Conservation (phyloP, 2,888 invertebrate species). For the Lobophora halterata region DNA sequence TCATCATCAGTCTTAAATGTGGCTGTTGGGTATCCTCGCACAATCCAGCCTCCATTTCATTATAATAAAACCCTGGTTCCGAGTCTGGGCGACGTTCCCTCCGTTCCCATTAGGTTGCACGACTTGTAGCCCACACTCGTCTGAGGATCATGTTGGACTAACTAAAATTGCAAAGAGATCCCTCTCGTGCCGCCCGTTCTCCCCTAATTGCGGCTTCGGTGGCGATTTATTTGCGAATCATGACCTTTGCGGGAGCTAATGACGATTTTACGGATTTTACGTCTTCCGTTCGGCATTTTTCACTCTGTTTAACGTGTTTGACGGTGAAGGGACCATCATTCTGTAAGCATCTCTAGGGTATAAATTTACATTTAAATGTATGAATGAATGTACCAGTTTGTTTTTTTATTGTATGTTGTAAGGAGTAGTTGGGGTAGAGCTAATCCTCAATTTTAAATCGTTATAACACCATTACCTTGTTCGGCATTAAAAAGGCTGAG, state of each 20-base stretch:
- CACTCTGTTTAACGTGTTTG: conserved; percentile 36
- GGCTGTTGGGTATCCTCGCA: no score
- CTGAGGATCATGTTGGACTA: conserved; percentile 73
- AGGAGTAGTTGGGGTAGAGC: no score
- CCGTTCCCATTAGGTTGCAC: conserved; percentile 58
- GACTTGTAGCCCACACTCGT: conserved; percentile 64
- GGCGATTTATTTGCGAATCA: conserved; percentile 73
- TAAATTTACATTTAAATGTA: no score
- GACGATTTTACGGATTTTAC: conserved; percentile 44
- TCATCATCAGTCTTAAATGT: no score
- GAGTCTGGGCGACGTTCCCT: conserved; percentile 11
- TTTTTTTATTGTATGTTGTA: no score
- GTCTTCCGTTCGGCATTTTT: conserved; percentile 36
- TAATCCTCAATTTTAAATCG: no score
- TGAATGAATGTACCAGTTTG: no score
- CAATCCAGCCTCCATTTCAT: no score
- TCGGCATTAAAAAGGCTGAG: no score
- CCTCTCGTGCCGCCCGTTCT: conserved; percentile 47
- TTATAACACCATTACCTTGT: no score
- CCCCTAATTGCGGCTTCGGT: conserved; percentile 67
- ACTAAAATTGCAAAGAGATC: conserved; percentile 75
- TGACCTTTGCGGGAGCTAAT: conserved; percentile 52
- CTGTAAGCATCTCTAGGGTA: no score
- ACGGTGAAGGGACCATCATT: conserved; percentile 13
- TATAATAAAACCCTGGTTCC: neutral